A percentile compares a stretch with the other conserved stretches of the same genome.
These are phyloP conservation scores for Dione juno DNA, from an alignment of 2,888 invertebrate species.

Conservation along the genomic window DNA sequence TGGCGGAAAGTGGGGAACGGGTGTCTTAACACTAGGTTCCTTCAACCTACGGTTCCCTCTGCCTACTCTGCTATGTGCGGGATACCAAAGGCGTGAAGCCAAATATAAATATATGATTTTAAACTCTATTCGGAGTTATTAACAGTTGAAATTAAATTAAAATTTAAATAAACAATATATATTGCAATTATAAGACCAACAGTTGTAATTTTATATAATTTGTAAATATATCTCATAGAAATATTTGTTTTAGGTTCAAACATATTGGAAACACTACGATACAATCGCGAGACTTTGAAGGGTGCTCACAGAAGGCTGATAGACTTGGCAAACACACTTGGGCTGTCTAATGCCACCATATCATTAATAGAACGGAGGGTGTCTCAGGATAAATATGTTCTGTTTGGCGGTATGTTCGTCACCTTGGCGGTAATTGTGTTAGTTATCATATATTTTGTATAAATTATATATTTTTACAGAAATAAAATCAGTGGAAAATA, in stretches of 20 bases:
- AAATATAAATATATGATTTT: too few relatives aligned
- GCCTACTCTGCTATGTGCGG: too few relatives aligned
- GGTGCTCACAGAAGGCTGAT: slow-evolving; percentile 93
- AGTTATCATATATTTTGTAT: slow-evolving; percentile 87
- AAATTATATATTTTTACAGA: slow-evolving; percentile 45
- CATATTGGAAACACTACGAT: slow-evolving; percentile 90
- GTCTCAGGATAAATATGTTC: slow-evolving; percentile 93
- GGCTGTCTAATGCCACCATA: slow-evolving; percentile 97
- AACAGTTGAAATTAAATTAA: too few relatives aligned
- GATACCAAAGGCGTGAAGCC: too few relatives aligned
- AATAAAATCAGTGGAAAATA: slow-evolving; percentile 3
- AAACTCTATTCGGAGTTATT: too few relatives aligned
- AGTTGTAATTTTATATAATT: too few relatives aligned
- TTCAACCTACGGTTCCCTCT: too few relatives aligned
- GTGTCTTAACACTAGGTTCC: too few relatives aligned
- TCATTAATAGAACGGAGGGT: slow-evolving; percentile 94
- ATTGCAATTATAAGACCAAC: too few relatives aligned
- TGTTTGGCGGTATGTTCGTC: slow-evolving; percentile 93
- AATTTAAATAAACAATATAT: too few relatives aligned
- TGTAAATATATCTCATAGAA: too few relatives aligned
- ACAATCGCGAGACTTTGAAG: slow-evolving; percentile 93
- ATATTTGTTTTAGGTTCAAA: slow-evolving; percentile 80
- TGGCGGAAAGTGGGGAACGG: too few relatives aligned
- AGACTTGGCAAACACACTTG: slow-evolving; percentile 95
- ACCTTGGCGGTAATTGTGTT: slow-evolving; percentile 91